Conservation (phyloP, 2,797 vertebrate genomes). For the Oreonectes daqikongensis region DNA sequence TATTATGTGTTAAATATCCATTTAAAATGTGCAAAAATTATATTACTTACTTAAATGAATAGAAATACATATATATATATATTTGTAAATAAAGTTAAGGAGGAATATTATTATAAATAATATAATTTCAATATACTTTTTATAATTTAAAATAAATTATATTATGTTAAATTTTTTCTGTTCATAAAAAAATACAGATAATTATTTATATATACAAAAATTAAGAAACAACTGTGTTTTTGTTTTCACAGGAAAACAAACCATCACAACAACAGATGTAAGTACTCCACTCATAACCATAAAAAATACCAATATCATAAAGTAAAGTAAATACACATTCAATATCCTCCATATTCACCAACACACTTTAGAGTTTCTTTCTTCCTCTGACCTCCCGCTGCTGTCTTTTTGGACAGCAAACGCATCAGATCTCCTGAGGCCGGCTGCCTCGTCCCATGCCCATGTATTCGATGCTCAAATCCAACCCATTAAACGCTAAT, state of each 20-base stretch:
- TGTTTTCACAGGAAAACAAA: not conserved
- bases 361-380: not conserved
- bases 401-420: slow-evolving; percentile 8
- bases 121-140: no score
- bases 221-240: not conserved
- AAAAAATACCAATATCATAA: not conserved
- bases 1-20: no score
- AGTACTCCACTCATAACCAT: not conserved
- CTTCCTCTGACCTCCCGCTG: slow-evolving; percentile 1
- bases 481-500: slow-evolving; percentile 70
- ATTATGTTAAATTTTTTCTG: no score
- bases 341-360: not conserved
- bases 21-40: no score
- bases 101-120: no score
- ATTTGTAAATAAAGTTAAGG: no score
- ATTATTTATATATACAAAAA: no score
- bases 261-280: not conserved
- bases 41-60: no score
- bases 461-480: slow-evolving; percentile 49
- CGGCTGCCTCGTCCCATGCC: slow-evolving; percentile 5
- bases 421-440: slow-evolving; percentile 36
- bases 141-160: no score
- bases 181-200: no score
- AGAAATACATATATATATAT: no score
- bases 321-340: not conserved